These are phyloP conservation scores for Nycticryphes semicollaris DNA, from an alignment of 2,113 vertebrate genomes.

Conservation along the genomic window DNA sequence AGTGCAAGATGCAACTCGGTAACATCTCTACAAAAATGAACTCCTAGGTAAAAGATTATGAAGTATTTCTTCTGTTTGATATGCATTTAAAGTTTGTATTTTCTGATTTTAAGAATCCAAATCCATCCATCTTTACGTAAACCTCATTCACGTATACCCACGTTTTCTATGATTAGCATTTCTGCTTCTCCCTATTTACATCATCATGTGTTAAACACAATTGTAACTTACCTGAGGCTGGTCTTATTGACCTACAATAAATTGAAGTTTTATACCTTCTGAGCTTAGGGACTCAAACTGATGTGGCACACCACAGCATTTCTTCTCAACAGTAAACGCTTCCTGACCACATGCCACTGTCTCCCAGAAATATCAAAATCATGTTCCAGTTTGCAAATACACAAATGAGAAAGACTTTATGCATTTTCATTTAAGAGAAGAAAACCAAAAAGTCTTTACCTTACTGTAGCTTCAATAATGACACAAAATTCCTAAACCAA, in stretches of 20 bases:
- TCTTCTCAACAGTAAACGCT: neutral
- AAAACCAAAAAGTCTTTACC: neutral
- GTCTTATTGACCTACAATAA: neutral
- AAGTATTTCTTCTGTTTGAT: neutral
- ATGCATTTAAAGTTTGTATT: neutral
- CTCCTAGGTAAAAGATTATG: neutral
- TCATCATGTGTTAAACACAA: neutral
- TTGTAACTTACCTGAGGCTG: neutral
- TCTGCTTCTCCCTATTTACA: neutral
- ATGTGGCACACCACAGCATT: neutral
- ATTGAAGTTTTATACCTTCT: neutral
- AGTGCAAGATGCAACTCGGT: neutral
- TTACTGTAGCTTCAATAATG: neutral
- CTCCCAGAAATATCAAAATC: neutral
- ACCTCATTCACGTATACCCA: neutral
- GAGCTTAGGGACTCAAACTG: neutral
- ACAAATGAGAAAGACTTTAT: neutral
- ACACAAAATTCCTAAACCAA: neutral
- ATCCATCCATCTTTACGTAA: neutral
- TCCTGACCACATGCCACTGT: neutral
- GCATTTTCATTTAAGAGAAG: neutral
- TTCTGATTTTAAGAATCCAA: neutral
- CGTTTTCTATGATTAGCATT: neutral
- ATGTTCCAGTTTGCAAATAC: neutral
- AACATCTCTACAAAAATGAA: neutral